Percentiles rank a stretch among this genome's conserved stretches.
Conservation (phyloP, 2,888 invertebrate genomes). For the Platerodrilus igneus region DNA sequence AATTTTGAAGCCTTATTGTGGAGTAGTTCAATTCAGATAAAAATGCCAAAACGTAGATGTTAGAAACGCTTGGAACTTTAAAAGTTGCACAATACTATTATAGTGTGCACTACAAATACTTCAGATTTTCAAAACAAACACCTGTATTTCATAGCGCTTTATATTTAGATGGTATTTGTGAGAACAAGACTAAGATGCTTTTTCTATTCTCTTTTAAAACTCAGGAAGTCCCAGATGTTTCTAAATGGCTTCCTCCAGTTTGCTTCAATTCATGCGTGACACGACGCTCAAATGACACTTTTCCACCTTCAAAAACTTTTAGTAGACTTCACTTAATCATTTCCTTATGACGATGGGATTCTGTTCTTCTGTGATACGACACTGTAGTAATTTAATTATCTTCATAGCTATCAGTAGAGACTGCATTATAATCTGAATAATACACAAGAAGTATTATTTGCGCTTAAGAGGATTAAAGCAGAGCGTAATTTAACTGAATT, state of each 20-base stretch:
- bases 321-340: conserved; percentile 31
- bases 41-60: conserved; percentile 21
- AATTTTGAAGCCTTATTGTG: no score
- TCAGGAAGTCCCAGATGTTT: conserved; percentile 35
- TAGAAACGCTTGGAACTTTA: conserved; percentile 26
- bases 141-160: conserved; percentile 23
- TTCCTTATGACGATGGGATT: no score
- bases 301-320: conserved; percentile 27
- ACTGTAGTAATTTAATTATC: no score
- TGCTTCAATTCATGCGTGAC: conserved; percentile 35
- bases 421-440: no score
- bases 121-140: conserved; percentile 28
- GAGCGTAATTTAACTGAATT: no score
- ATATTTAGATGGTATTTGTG: conserved; percentile 20
- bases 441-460: no score
- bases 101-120: conserved; percentile 26
- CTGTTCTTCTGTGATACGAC: no score
- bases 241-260: conserved; percentile 31
- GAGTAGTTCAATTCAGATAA: no score
- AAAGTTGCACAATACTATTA: conserved; percentile 28
- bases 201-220: conserved; percentile 23
- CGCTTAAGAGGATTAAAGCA: no score
- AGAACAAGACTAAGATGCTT: conserved; percentile 23
- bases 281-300: conserved; percentile 34
- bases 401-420: no score